phyloP scores from a whole-genome alignment of 1,140 invertebrate species.

The Bombyx mandarina region DNA sequence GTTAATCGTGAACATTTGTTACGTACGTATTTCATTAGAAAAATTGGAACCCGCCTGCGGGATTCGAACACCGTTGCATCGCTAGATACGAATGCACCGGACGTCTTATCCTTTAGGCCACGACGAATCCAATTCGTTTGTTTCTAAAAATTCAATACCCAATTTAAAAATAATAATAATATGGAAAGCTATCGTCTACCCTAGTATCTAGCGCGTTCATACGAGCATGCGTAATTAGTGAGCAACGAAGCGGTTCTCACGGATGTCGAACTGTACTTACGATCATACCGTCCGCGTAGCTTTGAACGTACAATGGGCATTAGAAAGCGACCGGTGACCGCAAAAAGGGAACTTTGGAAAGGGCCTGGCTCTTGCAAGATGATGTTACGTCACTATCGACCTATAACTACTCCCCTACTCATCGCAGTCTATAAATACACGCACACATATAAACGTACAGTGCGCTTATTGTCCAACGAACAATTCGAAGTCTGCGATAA shows the following conservation, averaged over 20 bases:
- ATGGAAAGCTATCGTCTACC: no score
- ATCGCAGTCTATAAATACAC: slow-evolving; percentile 10
- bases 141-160: no score
- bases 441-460: not conserved
- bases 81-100: no score
- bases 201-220: slow-evolving; percentile 7
- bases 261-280: slow-evolving; percentile 48
- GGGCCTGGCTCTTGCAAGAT: slow-evolving; percentile 54
- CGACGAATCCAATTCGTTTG: no score
- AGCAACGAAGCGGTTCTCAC: slow-evolving; percentile 45
- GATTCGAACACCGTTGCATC: no score
- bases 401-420: slow-evolving; percentile 29
- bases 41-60: no score
- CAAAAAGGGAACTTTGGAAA: slow-evolving; percentile 60
- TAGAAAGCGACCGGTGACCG: slow-evolving; percentile 63
- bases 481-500: slow-evolving; percentile 41
- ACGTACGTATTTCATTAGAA: no score
- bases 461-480: slow-evolving; percentile 12
- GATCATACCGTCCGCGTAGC: slow-evolving; percentile 28
- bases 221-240: slow-evolving; percentile 33
- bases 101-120: no score
- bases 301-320: slow-evolving; percentile 52
- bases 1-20: no score
- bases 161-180: no score
- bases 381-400: slow-evolving; percentile 54